Evolutionary conservation across 2,797 vertebrate genomes (phyloP), one percentile per base, ranked within the genome.

Genomic region (Helarctos malayanus): DNA sequence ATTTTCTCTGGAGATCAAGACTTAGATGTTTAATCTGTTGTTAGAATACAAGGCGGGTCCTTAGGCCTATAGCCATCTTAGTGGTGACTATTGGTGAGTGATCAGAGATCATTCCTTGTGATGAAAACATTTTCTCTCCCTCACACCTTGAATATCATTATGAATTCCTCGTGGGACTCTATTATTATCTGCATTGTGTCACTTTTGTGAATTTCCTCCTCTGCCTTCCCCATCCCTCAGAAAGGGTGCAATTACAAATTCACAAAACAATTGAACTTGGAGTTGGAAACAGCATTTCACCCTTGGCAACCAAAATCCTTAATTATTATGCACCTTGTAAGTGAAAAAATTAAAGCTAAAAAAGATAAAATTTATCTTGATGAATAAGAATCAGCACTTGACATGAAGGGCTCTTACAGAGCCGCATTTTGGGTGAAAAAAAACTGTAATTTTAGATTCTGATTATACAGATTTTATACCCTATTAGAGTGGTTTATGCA

Each of bases 171-270:
- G 90, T 93, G 82, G 96, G 91, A 19, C 90, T 93, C 86, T 61
- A 38, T 38, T 92, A 80, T 97, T 94, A 96, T 97, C 97, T 97
- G 73, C 88, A 91, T 95, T 94, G 82, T 97, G 95, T 91, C 88
- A 96, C 73, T 94, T 95, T 73, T 94, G 89, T 97, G 97, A 3
- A 0, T 98, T 98, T 98, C 97, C 88, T 82, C 97, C 97, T 97
- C 98, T 98, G 96, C 97, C 94, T 98, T 98, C 78, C 57, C 96
- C 80, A 94, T 98, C 98, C 98, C 95, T 98, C 88, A 98, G 90
- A 96, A 97, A 98, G 63, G 65, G 96, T 97, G 94, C 95, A 96
- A 97, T 98, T 98, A 98, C 95, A 95, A 96, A 97, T 47, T 95
- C 96, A 96, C 94, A 94, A 97, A 98, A 95, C 97, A 98, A 98